A percentile compares a stretch with the other conserved stretches of the same genome.
Conservation (phyloP, 2,888 invertebrate genomes). For the Meteorus cinctellus region DNA sequence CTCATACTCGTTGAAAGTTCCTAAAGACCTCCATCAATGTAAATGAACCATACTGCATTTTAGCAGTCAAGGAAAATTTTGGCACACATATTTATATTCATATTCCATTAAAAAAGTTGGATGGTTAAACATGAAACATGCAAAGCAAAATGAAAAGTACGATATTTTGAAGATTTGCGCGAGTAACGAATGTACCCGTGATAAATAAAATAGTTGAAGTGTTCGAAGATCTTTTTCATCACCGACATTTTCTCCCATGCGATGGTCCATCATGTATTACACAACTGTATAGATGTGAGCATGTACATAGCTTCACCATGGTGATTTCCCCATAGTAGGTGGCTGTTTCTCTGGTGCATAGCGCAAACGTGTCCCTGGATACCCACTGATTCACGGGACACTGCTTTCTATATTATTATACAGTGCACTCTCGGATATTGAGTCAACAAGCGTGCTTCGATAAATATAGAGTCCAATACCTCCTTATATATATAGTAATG, state of each 20-base stretch:
- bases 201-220: neutral
- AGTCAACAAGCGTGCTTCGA: slow-evolving; percentile 20
- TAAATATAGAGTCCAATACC: neutral
- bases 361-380: slow-evolving; percentile 42
- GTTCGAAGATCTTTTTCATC: neutral
- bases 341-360: slow-evolving; percentile 11
- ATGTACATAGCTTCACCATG: neutral
- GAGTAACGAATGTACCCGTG: neutral
- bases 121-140: neutral
- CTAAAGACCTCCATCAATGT: no score
- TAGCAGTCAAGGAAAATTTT: no score
- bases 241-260: neutral
- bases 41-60: no score
- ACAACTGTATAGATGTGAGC: neutral
- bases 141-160: neutral
- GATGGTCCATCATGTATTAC: neutral
- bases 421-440: slow-evolving; percentile 34
- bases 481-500: neutral
- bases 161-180: no score
- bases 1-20: no score
- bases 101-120: no score
- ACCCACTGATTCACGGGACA: slow-evolving; percentile 41
- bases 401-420: slow-evolving; percentile 36
- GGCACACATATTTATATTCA: no score
- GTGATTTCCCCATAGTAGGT: slow-evolving; percentile 21